A percentile compares a stretch with the other conserved stretches of the same genome.
Evolutionary conservation across 2,113 vertebrate species (phyloP).

Genomic region (Erinaceus europaeus): DNA sequence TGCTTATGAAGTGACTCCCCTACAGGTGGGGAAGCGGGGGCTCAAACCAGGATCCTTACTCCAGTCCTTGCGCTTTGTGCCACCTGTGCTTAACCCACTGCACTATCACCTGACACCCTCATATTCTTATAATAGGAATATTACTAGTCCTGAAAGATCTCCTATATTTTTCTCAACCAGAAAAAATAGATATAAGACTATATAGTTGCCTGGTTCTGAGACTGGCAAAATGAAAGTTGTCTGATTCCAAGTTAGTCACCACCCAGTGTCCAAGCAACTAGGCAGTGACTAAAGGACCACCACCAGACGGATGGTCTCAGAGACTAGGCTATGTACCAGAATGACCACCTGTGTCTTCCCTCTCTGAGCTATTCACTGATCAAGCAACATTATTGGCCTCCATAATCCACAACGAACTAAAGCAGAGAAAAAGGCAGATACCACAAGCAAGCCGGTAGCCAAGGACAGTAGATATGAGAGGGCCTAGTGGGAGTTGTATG

Average conservation of each 20-base stretch:
- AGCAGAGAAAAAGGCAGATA: neutral
- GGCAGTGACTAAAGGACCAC: neutral
- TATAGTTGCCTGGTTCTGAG: neutral
- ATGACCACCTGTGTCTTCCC: neutral
- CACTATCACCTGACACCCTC: neutral
- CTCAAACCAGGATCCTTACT: no score
- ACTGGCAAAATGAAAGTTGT: neutral
- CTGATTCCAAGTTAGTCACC: neutral
- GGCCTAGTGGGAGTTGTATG: rapidly evolving
- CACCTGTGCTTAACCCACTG: no score
- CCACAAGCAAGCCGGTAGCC: neutral
- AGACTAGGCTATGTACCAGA: neutral
- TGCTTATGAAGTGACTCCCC: no score
- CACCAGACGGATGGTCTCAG: neutral
- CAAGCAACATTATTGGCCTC: neutral
- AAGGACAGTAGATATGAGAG: neutral
- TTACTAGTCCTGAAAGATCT: neutral
- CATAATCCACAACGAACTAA: neutral
- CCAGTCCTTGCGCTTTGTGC: no score
- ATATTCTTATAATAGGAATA: neutral
- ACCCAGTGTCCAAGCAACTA: neutral
- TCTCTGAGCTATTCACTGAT: neutral
- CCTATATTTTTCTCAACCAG: neutral
- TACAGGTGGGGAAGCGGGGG: no score
- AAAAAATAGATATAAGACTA: neutral